A percentile compares a stretch with the other conserved stretches of the same genome.
phyloP scores from a whole-genome alignment of 2,113 vertebrate species.

The Pampusana beccarii region DNA sequence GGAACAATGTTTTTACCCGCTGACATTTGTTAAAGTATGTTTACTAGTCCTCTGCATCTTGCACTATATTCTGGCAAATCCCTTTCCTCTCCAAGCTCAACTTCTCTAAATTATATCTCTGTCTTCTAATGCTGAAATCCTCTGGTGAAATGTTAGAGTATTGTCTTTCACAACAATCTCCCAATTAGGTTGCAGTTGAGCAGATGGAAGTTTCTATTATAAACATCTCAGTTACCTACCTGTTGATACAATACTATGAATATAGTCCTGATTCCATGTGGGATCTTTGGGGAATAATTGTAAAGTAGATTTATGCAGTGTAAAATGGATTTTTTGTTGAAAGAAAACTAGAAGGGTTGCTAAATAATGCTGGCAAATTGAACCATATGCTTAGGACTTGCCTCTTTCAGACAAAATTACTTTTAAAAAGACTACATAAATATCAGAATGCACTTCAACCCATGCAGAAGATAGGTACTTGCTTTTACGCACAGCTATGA shows the following conservation, averaged over 20 bases:
- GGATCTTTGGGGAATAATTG: background rate
- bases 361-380: background rate
- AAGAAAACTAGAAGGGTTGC: background rate
- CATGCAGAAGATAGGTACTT: background rate
- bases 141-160: background rate
- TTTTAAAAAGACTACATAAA: background rate
- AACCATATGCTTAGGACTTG: background rate
- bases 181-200: background rate
- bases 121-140: background rate
- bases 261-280: background rate
- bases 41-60: background rate
- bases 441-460: background rate
- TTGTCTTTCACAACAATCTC: background rate
- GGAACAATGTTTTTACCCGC: background rate
- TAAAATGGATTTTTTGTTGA: background rate
- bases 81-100: background rate
- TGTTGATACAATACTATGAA: background rate
- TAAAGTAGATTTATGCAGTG: background rate
- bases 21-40: background rate
- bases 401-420: background rate
- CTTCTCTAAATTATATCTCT: background rate
- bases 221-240: background rate
- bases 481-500: background rate
- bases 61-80: background rate
- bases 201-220: background rate